Base-by-base conservation (phyloP, 1,140 invertebrate genomes). In the Drosophila nannoptera region DNA sequence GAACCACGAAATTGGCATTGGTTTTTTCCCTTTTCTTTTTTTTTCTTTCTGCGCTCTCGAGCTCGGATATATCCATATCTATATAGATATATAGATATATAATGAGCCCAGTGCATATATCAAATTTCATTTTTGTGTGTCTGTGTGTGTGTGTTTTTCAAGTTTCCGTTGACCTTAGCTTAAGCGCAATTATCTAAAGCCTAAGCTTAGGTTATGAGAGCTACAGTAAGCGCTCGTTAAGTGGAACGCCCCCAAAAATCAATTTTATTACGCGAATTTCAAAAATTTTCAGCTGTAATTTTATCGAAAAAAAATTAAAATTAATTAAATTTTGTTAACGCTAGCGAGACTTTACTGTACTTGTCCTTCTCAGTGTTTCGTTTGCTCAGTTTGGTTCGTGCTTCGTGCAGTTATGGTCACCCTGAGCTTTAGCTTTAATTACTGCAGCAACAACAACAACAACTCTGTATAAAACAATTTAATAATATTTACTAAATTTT, bases 1-100 rank as follows among this genome's bases (percentile, higher is more conserved):
- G 35, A 61, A 82, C 54, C 70, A 78, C 75, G 71, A 81, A 78
- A 82, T 82, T 82, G 78, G 78, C 78, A 83, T 81, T 82, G 78
- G 71, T 42, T 5, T 38, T 38, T 42, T 42, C 4, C n/a, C 40
- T 42, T 42, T n/a, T 42, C 5, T 12, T 12, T 5, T 42, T n/a
- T 8, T 12, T 42, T 2, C n/a, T 40, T 42, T 38, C 70, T 74
- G 54, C 67, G 68, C 35, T 77, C 66, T 33, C 64, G 48, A 49
- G 60, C 61, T 42, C 68, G 66, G 62, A 75, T 55, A 59, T 46
- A 40, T n/a, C 9, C 9, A 40, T 40, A 40, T 40, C 40, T 7
- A 5, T 42, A 12, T 42, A 42, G 5, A 42, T 12, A 42, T 42
- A 40, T 2, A 40, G 4, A 40, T 5, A 40, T 40, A 40, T 40